phyloP scores from a whole-genome alignment of 2,113 vertebrate species.

The Chlamydotis undulata region DNA sequence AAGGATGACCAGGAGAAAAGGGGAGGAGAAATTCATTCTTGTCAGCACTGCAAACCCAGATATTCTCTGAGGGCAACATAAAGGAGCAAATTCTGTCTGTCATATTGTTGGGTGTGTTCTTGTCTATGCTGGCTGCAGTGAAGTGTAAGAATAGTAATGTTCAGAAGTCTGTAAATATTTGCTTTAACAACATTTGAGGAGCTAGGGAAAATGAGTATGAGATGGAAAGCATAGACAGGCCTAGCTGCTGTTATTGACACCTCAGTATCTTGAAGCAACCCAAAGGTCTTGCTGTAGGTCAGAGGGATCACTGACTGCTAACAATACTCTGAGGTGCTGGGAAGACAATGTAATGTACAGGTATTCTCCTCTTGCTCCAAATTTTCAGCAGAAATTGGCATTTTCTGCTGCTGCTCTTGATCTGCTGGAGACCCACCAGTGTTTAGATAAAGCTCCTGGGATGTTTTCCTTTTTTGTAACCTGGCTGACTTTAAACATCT shows the following conservation, averaged over 20 bases:
- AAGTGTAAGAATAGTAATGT: not conserved
- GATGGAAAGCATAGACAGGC: not conserved
- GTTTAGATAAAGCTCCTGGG: not conserved
- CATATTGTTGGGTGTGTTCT: rapidly evolving
- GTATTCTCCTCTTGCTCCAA: not conserved
- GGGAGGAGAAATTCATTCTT: not conserved
- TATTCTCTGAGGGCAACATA: not conserved
- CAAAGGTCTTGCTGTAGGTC: not conserved
- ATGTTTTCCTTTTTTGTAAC: not conserved
- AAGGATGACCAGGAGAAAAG: not conserved
- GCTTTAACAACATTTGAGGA: not conserved
- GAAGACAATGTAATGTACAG: not conserved
- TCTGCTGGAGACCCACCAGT: not conserved
- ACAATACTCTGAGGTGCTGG: not conserved
- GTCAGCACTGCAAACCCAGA: not conserved
- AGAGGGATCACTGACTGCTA: not conserved
- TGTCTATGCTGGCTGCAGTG: not conserved
- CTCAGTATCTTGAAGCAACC: not conserved
- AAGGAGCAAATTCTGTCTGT: not conserved
- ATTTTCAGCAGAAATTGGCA: not conserved
- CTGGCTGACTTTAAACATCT: not conserved
- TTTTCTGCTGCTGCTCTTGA: not conserved
- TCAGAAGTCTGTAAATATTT: not conserved
- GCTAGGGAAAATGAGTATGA: not conserved
- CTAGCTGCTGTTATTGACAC: not conserved